These are phyloP conservation scores for Chloroclystis v-ata DNA, from an alignment of 2,888 invertebrate genomes.

Conservation along the genomic window DNA sequence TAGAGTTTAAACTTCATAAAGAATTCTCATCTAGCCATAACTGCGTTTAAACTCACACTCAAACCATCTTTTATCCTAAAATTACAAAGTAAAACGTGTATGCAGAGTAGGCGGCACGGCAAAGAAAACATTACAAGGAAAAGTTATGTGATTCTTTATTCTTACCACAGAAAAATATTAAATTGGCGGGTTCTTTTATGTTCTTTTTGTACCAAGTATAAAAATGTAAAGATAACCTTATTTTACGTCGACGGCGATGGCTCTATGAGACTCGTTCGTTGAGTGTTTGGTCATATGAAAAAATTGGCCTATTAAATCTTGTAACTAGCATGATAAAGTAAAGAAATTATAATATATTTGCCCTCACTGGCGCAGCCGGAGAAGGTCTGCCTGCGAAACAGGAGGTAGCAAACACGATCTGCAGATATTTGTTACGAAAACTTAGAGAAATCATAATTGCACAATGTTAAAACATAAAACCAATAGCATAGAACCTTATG, in stretches of 20 bases:
- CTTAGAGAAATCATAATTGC: too few relatives aligned
- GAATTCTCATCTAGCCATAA: neutral
- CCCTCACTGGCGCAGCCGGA: too few relatives aligned
- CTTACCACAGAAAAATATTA: conserved; percentile 7
- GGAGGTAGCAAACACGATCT: too few relatives aligned
- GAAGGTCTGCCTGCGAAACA: too few relatives aligned
- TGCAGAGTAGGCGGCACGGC: neutral
- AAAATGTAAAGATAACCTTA: conserved; percentile 9
- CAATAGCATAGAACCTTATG: too few relatives aligned
- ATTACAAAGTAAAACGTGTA: conserved; percentile 1
- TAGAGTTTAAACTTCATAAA: neutral
- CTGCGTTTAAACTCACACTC: neutral
- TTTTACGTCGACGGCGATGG: neutral
- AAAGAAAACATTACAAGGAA: conserved; percentile 5
- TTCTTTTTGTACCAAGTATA: conserved; percentile 7
- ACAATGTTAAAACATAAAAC: too few relatives aligned
- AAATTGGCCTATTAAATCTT: too few relatives aligned
- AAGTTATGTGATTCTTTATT: conserved; percentile 6
- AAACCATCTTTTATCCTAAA: conserved; percentile 1
- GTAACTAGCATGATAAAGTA: too few relatives aligned
- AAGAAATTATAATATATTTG: too few relatives aligned
- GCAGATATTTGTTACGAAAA: too few relatives aligned
- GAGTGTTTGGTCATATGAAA: neutral
- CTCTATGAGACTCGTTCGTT: neutral
- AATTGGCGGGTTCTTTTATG: conserved; percentile 4